These are phyloP conservation scores for Prunella strophiata DNA, from an alignment of 2,797 vertebrate species.

Conservation along the genomic window DNA sequence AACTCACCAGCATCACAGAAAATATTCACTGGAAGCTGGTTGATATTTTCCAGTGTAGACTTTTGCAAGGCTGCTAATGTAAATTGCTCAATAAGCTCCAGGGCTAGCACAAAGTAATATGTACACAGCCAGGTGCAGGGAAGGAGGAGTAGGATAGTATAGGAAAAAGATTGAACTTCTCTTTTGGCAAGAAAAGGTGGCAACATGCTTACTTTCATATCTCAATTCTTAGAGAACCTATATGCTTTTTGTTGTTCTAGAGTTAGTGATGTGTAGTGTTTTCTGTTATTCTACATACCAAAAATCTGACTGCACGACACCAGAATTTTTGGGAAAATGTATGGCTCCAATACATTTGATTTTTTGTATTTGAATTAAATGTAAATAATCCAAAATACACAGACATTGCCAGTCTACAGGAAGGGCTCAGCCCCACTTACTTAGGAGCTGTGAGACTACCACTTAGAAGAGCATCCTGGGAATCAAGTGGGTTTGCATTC, in stretches of 20 bases:
- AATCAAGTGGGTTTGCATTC: constrained; percentile 54
- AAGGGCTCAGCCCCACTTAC: background rate
- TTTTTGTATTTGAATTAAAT: background rate
- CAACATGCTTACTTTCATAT: background rate
- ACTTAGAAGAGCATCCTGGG: constrained; percentile 48
- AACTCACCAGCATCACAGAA: background rate
- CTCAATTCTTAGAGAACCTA: background rate
- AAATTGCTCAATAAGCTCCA: background rate
- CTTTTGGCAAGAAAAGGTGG: background rate
- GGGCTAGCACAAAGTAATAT: background rate
- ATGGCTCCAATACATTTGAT: background rate
- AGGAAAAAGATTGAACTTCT: background rate
- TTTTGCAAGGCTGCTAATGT: background rate
- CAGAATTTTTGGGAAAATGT: background rate
- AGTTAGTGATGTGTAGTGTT: background rate
- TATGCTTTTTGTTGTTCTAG: background rate
- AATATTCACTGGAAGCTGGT: background rate
- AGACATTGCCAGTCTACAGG: background rate
- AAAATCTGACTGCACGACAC: background rate
- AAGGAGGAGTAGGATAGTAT: background rate
- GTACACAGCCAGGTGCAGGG: background rate
- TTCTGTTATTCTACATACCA: background rate
- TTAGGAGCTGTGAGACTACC: constrained; percentile 25
- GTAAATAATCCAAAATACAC: background rate
- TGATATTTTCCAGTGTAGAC: background rate